Conservation (phyloP, 2,888 invertebrate species). For the Odontocerum albicorne region DNA sequence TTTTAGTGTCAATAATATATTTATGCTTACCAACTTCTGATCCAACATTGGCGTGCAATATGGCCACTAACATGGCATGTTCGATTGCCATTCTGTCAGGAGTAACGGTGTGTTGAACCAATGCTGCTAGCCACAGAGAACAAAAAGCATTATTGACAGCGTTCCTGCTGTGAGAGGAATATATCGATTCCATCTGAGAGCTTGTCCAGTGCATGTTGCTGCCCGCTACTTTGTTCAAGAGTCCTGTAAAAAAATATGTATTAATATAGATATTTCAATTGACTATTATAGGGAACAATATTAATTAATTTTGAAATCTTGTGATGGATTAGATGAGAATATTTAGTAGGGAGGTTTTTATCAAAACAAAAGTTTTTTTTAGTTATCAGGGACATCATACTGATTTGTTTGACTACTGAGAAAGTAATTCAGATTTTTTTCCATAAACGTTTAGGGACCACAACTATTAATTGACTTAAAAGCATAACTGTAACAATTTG, state of each 20-base stretch:
- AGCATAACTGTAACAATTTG: no score
- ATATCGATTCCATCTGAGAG: constrained; percentile 76
- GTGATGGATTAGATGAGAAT: no score
- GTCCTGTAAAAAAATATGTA: constrained; percentile 46
- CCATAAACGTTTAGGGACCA: no score
- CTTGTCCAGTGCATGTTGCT: constrained; percentile 85
- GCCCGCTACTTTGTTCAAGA: constrained; percentile 84
- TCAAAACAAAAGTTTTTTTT: no score
- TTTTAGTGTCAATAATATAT: no score
- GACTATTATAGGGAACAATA: not conserved
- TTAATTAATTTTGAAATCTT: not conserved
- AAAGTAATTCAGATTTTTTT: no score
- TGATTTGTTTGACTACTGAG: no score
- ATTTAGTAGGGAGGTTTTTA: no score
- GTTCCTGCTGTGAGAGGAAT: constrained; percentile 76
- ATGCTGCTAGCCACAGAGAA: constrained; percentile 68
- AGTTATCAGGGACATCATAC: not conserved
- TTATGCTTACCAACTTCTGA: constrained; percentile 83
- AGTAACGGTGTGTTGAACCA: constrained; percentile 61
- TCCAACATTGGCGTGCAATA: constrained; percentile 88
- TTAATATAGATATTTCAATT: not conserved
- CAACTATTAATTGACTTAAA: no score
- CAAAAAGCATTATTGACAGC: constrained; percentile 78
- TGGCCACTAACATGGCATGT: constrained; percentile 78
- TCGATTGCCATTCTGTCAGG: constrained; percentile 82